These are phyloP conservation scores for Corynorhinus townsendii DNA, from an alignment of 2,113 vertebrate species.

Conservation along the genomic window DNA sequence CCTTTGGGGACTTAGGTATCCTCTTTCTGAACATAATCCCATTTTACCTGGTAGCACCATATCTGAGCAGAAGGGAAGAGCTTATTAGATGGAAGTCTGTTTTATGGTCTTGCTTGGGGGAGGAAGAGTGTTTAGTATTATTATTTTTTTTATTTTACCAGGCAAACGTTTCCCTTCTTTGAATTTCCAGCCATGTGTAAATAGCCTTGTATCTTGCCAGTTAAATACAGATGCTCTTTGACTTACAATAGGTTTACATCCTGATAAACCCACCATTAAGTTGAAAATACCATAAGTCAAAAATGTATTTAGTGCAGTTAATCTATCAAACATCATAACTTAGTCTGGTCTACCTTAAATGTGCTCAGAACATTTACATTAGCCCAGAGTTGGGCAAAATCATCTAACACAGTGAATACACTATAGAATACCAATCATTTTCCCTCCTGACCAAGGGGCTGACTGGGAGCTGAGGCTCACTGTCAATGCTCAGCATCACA, in stretches of 20 bases:
- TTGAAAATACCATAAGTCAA: background rate
- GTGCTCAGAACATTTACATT: background rate
- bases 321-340: too few relatives aligned
- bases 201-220: slow-evolving; percentile 84
- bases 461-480: background rate
- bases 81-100: slow-evolving; percentile 46
- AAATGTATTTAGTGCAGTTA: background rate
- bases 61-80: background rate
- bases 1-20: background rate
- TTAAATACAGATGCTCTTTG: slow-evolving; percentile 74
- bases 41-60: background rate
- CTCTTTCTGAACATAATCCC: background rate
- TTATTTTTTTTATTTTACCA: slow-evolving; percentile 76
- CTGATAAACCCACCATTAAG: background rate
- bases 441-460: background rate
- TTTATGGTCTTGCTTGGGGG: background rate
- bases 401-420: background rate
- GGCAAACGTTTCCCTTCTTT: slow-evolving; percentile 64
- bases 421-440: background rate
- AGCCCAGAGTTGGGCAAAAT: background rate
- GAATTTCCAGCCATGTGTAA: slow-evolving; percentile 81
- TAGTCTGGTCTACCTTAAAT: background rate
- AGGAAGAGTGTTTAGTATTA: slow-evolving; percentile 10
- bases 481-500: background rate
- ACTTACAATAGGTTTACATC: background rate